A percentile compares a stretch with the other conserved stretches of the same genome.
Evolutionary conservation across 2,113 vertebrate species (phyloP).

Genomic region (Perca flavescens): DNA sequence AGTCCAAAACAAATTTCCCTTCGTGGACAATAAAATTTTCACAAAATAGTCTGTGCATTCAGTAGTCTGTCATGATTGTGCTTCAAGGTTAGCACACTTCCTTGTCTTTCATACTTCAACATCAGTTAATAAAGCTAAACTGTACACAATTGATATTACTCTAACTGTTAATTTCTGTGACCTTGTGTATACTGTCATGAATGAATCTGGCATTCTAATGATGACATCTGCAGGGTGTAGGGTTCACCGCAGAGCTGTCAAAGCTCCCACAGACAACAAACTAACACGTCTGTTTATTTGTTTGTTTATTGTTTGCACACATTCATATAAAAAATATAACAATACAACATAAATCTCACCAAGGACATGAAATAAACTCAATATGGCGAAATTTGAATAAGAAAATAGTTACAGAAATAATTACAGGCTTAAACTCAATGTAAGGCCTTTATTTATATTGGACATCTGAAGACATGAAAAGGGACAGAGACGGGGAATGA

Average conservation of each 20-base stretch:
- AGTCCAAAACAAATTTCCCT: too few species aligned
- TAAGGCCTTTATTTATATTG: too few species aligned
- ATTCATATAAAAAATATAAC: too few species aligned
- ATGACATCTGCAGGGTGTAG: background rate
- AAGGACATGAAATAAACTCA: too few species aligned
- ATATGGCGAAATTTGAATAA: too few species aligned
- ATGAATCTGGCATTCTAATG: slow-evolving; percentile 13
- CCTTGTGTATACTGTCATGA: background rate
- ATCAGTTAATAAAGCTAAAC: background rate
- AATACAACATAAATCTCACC: too few species aligned
- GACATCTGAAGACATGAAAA: too few species aligned
- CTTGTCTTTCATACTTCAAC: background rate
- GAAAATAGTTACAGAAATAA: too few species aligned
- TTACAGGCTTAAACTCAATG: too few species aligned
- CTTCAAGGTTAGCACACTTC: background rate
- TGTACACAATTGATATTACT: background rate
- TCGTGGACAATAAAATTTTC: background rate
- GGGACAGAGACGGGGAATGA: too few species aligned
- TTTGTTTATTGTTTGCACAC: too few species aligned
- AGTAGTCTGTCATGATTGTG: background rate
- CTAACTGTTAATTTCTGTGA: background rate
- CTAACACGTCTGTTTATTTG: background rate
- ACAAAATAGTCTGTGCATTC: background rate
- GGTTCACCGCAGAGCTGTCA: background rate
- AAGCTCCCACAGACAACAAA: background rate